Evolutionary conservation across 2,888 invertebrate genomes (phyloP), one percentile per base, ranked within the genome.

Genomic region (Atethmia centrago): DNA sequence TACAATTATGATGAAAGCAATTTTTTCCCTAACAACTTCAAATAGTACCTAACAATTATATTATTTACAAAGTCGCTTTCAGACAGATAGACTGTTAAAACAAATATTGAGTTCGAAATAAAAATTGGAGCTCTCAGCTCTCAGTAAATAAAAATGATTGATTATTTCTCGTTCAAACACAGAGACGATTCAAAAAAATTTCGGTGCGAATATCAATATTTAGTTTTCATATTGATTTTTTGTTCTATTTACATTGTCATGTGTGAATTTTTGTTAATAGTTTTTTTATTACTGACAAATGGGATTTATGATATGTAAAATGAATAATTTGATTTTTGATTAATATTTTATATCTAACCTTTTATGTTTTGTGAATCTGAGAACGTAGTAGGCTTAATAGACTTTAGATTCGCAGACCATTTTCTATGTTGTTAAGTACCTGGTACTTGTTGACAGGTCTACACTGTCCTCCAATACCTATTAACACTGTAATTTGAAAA

Each of bases 61-160:
- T 51, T 16, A n/a, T 61, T 49, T 14, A 42, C 59, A 65, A 70
- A 76, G 19, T 25, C 19, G 1, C 1, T 51, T 42, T 21, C 47
- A 68, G 7, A 42, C 21, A 51, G 25, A 76, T 53, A 19, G 16
- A 14, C 19, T 55, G 42, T 40, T 25, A 25, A 62, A 64, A 36
- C 45, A 80, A 80, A 80, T 67, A 84, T 64, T 62, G 84, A 42
- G 8, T 12, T 28, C 63, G 14, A 62, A 82, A 81, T 71, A 74
- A 81, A 77, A 77, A 74, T 71, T 36, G 45, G 75, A 69, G 19
- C 82, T 49, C 59, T 73, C 61, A 73, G 45, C 61, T 51, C 9
- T 55, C n/a, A 36, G 68, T 61, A 73, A 79, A 83, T 69, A 83
- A 56, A 58, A 71, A 36, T 85, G 82, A 83, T 83, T 82, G 82